Conservation (phyloP, 2,113 vertebrate genomes). For the Maccullochella peelii region DNA sequence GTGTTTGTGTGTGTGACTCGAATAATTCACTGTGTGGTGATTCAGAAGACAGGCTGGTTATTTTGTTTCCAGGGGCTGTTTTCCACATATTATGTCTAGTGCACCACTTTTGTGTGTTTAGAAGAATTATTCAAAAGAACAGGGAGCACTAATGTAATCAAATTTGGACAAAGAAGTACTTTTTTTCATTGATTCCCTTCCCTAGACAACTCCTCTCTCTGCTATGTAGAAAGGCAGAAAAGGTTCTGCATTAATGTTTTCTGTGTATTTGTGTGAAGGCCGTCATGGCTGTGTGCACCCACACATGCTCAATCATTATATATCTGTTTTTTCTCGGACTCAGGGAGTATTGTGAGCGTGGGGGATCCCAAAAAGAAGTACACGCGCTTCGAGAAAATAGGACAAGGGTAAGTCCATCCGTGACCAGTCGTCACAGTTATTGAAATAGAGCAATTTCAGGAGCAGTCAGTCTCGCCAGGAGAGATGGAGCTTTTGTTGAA, state of each 20-base stretch:
- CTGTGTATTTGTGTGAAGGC: slow-evolving; percentile 28
- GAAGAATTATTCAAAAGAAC: neutral
- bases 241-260: slow-evolving; percentile 2
- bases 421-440: slow-evolving; percentile 1
- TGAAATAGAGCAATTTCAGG: slow-evolving; percentile 49
- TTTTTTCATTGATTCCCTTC: neutral
- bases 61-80: slow-evolving; percentile 24
- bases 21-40: neutral
- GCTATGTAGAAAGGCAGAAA: slow-evolving; percentile 2
- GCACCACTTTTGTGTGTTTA: neutral
- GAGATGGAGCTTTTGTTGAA: slow-evolving; percentile 35
- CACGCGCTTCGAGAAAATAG: slow-evolving; percentile 98
- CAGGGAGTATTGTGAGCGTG: slow-evolving; percentile 98
- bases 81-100: slow-evolving; percentile 2
- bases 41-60: slow-evolving; percentile 9
- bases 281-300: neutral
- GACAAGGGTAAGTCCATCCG: slow-evolving; percentile 92
- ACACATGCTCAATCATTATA: slow-evolving; percentile 25
- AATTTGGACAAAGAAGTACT: neutral
- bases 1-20: no score
- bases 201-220: no score
- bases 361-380: slow-evolving; percentile 99
- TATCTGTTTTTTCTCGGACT: slow-evolving; percentile 61
- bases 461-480: slow-evolving; percentile 41
- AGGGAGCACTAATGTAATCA: neutral